Evolutionary conservation across 2,113 vertebrate species (phyloP).

Genomic region (Prionailurus bengalensis): DNA sequence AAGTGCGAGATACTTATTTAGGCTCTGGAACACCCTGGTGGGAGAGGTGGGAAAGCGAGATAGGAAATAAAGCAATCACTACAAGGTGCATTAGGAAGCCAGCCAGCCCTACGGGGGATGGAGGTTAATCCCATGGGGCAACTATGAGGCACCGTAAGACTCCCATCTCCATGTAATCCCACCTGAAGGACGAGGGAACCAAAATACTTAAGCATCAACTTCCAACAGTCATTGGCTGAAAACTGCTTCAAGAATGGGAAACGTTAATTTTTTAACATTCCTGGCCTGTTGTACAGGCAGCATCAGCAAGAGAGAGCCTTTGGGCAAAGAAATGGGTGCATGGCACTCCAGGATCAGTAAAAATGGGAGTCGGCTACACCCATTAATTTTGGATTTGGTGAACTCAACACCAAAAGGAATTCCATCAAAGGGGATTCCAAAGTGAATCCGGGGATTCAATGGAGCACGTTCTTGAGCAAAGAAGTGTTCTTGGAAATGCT

Average conservation of each 20-base stretch:
- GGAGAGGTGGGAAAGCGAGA: neutral
- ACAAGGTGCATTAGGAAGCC: accelerated
- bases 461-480: neutral
- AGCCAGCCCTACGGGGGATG: neutral
- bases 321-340: neutral
- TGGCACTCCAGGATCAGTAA: neutral
- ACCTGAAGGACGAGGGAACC: too few relatives aligned
- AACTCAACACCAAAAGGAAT: too few relatives aligned
- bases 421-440: too few relatives aligned
- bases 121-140: too few relatives aligned
- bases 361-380: neutral
- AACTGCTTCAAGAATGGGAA: neutral
- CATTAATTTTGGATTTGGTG: neutral
- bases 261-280: neutral
- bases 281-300: neutral
- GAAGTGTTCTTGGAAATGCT: neutral
- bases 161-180: neutral
- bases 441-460: neutral
- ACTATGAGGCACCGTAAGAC: neutral
- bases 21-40: neutral
- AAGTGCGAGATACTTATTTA: neutral
- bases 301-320: neutral
- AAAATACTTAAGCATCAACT: neutral
- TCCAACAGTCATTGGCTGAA: neutral
- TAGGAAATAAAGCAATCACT: neutral